Conservation (phyloP, 92 coral and sea anemone genomes). For the Galaxea fascicularis region DNA sequence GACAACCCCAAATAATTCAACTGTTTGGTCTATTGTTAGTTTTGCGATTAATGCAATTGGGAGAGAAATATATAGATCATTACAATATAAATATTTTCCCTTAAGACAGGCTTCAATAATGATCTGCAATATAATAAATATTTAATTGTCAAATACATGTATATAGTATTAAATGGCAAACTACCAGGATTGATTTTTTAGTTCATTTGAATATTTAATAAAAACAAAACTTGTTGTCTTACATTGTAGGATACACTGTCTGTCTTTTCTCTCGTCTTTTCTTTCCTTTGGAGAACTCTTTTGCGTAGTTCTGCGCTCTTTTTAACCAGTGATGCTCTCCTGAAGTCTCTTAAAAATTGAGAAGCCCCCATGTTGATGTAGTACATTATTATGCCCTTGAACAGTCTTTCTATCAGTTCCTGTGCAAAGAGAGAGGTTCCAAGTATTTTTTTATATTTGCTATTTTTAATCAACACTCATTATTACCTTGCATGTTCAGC, state of each 20-base stretch:
- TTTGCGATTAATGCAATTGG: too few relatives aligned
- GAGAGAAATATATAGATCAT: background rate
- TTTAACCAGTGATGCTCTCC: constrained; percentile 18
- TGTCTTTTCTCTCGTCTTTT: constrained; percentile 42
- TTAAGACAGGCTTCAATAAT: background rate
- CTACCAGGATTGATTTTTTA: background rate
- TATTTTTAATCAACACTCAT: too few relatives aligned
- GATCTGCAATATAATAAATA: background rate
- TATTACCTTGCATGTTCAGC: too few relatives aligned
- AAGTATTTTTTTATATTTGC: too few relatives aligned
- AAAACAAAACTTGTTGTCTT: background rate
- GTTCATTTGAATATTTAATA: background rate
- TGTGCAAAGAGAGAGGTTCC: background rate
- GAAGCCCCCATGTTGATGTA: constrained; percentile 69
- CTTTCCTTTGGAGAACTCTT: constrained; percentile 54
- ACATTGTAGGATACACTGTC: constrained; percentile 67
- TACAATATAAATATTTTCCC: background rate
- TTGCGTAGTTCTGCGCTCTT: constrained; percentile 64
- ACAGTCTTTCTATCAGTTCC: constrained; percentile 26
- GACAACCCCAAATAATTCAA: too few relatives aligned
- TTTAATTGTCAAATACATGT: background rate
- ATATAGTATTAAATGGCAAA: too few relatives aligned
- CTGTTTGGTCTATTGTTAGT: too few relatives aligned
- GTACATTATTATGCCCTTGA: background rate
- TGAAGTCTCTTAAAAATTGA: constrained; percentile 61